phyloP scores from a whole-genome alignment of 2,888 invertebrate species.

The Scaptomyza polygonia region DNA sequence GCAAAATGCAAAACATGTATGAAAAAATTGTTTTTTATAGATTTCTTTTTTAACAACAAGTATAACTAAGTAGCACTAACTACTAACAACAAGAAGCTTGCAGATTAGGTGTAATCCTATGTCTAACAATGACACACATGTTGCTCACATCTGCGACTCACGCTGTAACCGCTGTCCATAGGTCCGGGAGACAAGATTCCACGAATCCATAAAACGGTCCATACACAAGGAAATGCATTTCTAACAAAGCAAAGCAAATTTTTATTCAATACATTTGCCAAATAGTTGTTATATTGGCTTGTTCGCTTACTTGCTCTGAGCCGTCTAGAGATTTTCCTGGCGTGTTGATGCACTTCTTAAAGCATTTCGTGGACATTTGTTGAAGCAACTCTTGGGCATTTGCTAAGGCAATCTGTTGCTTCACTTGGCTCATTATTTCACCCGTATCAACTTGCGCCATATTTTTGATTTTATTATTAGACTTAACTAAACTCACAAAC shows the following conservation, averaged over 20 bases:
- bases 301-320: slow-evolving; percentile 90
- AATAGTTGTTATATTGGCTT: background rate
- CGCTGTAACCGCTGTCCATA: slow-evolving; percentile 93
- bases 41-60: slow-evolving; percentile 43
- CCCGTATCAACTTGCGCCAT: slow-evolving; percentile 88
- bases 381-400: slow-evolving; percentile 96
- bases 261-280: background rate
- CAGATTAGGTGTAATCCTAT: slow-evolving; percentile 1
- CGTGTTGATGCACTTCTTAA: slow-evolving; percentile 95
- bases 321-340: slow-evolving; percentile 95
- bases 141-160: slow-evolving; percentile 85
- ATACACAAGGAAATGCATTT: slow-evolving; percentile 99
- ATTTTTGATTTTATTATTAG: slow-evolving; percentile 32
- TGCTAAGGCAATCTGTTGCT: slow-evolving; percentile 97
- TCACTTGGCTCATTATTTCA: slow-evolving; percentile 96
- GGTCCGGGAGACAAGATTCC: slow-evolving; percentile 95
- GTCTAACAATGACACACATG: background rate
- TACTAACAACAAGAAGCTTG: slow-evolving; percentile 23
- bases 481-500: slow-evolving; percentile 14
- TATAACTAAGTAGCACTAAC: slow-evolving; percentile 48
- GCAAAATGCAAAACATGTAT: slow-evolving; percentile 46
- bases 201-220: slow-evolving; percentile 98
- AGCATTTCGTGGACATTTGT: slow-evolving; percentile 98
- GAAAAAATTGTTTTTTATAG: slow-evolving; percentile 46
- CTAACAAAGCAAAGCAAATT: slow-evolving; percentile 85